phyloP scores from a whole-genome alignment of 2,888 invertebrate species.

The Nyleta sp. region DNA sequence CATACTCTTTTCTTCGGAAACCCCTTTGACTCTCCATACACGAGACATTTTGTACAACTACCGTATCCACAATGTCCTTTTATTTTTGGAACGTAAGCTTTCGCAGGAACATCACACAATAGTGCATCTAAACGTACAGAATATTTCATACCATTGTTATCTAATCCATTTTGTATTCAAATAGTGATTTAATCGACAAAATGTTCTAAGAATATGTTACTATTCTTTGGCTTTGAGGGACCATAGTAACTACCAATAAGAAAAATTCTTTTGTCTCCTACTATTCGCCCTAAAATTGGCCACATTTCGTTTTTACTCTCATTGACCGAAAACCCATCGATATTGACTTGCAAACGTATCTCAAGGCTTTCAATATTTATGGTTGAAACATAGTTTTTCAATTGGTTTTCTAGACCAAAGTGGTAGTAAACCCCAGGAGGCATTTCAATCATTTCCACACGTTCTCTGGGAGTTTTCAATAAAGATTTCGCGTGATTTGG shows the following conservation, averaged over 20 bases:
- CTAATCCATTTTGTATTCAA: not conserved
- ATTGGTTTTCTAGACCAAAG: conserved; percentile 7
- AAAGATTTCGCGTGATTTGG: conserved; percentile 5
- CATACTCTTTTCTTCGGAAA: conserved; percentile 37
- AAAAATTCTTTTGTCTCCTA: not conserved
- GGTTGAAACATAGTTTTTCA: not conserved
- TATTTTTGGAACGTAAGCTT: conserved; percentile 50
- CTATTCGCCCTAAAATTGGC: conserved; percentile 15
- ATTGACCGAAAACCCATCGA: conserved; percentile 11
- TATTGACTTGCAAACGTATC: conserved; percentile 1
- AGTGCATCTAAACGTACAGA: conserved; percentile 17
- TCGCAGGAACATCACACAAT: conserved; percentile 63
- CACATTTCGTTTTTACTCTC: not conserved
- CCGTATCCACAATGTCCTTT: conserved; percentile 59
- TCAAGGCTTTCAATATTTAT: not conserved
- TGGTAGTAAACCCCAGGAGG: conserved; percentile 21
- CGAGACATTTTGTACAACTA: conserved; percentile 59
- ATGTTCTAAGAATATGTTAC: not conserved
- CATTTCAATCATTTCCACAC: not conserved
- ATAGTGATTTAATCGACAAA: not conserved
- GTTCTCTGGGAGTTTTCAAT: conserved; percentile 3
- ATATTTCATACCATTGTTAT: not conserved
- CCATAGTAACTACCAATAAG: conserved; percentile 12
- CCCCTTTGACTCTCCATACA: conserved; percentile 37
- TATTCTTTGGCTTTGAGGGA: not conserved